These are phyloP conservation scores for Paramuricea clavata DNA, from an alignment of 92 coral and sea anemone genomes.

Conservation along the genomic window DNA sequence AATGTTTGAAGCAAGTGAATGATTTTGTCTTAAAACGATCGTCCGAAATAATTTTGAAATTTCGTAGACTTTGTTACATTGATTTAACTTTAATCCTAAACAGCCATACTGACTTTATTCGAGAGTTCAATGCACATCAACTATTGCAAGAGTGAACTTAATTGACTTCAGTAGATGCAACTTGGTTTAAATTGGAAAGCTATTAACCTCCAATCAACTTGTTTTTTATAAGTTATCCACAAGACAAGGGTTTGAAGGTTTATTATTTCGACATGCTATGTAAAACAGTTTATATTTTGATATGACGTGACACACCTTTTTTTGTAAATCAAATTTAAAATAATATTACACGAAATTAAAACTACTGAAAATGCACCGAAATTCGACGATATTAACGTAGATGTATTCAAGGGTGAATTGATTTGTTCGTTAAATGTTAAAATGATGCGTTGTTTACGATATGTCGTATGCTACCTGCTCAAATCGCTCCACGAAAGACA, in stretches of 20 bases:
- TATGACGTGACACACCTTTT: conserved; percentile 42
- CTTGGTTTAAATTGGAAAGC: background rate
- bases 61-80: background rate
- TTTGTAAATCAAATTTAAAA: background rate
- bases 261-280: background rate
- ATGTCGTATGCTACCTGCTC: conserved; percentile 23
- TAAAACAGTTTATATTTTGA: background rate
- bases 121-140: background rate
- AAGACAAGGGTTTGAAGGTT: too few species aligned
- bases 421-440: background rate
- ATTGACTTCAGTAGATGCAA: background rate
- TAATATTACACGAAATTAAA: background rate
- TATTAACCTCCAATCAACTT: background rate
- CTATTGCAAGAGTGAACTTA: background rate
- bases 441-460: conserved; percentile 33
- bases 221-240: background rate
- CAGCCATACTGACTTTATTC: background rate
- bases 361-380: background rate
- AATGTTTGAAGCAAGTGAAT: too few species aligned
- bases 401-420: background rate
- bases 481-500: background rate
- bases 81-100: background rate
- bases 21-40: too few species aligned
- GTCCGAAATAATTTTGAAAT: background rate
- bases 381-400: background rate